These are phyloP conservation scores for Smittia sp. DNA, from an alignment of 2,888 invertebrate species.

Conservation along the genomic window DNA sequence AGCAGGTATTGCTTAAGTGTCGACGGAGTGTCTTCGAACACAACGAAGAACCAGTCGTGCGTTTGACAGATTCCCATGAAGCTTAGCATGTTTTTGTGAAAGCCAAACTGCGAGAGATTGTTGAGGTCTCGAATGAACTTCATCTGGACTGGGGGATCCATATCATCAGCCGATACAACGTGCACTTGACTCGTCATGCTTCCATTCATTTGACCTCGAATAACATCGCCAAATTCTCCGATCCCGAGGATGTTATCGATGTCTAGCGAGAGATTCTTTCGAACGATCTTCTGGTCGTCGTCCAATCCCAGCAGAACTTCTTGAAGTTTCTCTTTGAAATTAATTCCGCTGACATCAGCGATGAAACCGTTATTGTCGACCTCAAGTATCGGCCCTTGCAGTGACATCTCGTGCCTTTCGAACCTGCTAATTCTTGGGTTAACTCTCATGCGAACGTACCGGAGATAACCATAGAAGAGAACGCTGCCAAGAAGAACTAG, in stretches of 20 bases:
- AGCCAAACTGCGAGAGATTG: constrained; percentile 65
- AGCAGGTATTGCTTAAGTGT: constrained; percentile 70
- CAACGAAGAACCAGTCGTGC: constrained; percentile 69
- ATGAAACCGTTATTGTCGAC: constrained; percentile 77
- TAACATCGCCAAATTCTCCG: constrained; percentile 76
- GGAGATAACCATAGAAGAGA: constrained; percentile 56
- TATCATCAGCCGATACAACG: constrained; percentile 59
- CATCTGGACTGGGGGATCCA: constrained; percentile 53
- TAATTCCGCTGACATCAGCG: constrained; percentile 67
- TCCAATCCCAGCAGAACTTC: constrained; percentile 60
- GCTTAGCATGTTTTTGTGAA: constrained; percentile 68
- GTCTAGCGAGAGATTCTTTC: constrained; percentile 69
- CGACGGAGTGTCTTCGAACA: constrained; percentile 66
- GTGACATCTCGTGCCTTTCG: constrained; percentile 66
- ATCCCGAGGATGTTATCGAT: constrained; percentile 66
- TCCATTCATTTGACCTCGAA: constrained; percentile 66
- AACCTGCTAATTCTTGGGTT: constrained; percentile 49
- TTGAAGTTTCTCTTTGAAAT: constrained; percentile 72
- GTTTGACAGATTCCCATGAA: constrained; percentile 79
- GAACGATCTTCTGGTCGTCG: constrained; percentile 57
- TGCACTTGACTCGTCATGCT: constrained; percentile 62
- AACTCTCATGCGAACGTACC: constrained; percentile 46
- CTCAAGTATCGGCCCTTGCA: constrained; percentile 77
- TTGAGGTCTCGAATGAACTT: constrained; percentile 69
- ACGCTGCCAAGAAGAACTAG: constrained; percentile 63